A percentile compares a stretch with the other conserved stretches of the same genome.
Evolutionary conservation across 2,113 vertebrate genomes (phyloP).

Genomic region (Istiophorus platypterus): DNA sequence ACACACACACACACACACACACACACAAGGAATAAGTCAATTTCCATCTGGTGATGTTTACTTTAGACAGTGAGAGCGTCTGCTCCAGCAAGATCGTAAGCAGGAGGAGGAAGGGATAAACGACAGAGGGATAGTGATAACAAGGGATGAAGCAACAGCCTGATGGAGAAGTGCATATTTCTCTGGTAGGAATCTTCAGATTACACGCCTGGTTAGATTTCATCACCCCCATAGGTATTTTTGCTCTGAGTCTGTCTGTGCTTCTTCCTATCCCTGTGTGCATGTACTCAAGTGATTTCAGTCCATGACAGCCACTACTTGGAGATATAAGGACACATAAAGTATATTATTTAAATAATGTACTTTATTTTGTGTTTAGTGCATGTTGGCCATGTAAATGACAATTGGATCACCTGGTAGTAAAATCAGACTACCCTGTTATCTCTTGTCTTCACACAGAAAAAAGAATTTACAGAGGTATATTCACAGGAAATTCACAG

Average conservation of each 20-base stretch:
- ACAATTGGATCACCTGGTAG: constrained; percentile 24
- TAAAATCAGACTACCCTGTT: not conserved
- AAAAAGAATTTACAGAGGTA: not conserved
- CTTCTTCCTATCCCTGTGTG: constrained; percentile 35
- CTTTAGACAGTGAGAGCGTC: constrained; percentile 64
- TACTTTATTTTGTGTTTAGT: not conserved
- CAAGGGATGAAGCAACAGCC: constrained; percentile 56
- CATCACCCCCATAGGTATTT: constrained; percentile 70
- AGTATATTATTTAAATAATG: constrained; percentile 43
- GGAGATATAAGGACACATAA: constrained; percentile 19
- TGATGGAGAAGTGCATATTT: constrained; percentile 74
- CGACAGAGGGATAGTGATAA: constrained; percentile 44
- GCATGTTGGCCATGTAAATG: constrained; percentile 10
- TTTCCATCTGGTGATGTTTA: constrained; percentile 77
- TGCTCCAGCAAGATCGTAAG: constrained; percentile 39
- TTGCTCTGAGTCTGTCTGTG: constrained; percentile 35
- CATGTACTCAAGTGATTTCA: constrained; percentile 50
- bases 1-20: constrained; percentile 42
- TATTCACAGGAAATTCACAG: not conserved
- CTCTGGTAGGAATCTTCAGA: constrained; percentile 72
- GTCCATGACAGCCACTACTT: constrained; percentile 32
- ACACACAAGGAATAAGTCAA: constrained; percentile 55
- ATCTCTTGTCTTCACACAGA: not conserved
- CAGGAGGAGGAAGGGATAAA: constrained; percentile 32
- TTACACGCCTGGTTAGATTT: constrained; percentile 74